A percentile compares a stretch with the other conserved stretches of the same genome.
Evolutionary conservation across 2,888 invertebrate genomes (phyloP).

Genomic region (Salpingus planirostris): DNA sequence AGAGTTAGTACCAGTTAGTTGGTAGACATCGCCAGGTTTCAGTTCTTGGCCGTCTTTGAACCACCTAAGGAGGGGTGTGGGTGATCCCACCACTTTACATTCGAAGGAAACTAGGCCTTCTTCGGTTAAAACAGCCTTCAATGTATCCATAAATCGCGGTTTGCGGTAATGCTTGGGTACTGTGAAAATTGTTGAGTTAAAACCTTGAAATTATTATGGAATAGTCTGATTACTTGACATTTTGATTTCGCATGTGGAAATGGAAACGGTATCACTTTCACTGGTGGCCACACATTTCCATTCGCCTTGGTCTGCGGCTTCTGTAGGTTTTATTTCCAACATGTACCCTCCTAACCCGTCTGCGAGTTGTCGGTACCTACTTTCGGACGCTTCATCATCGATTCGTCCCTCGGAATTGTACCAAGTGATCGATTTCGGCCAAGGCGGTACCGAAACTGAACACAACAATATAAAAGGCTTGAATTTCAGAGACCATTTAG

Average conservation of each 20-base stretch:
- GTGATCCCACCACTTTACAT: constrained; percentile 88
- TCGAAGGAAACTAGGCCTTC: constrained; percentile 89
- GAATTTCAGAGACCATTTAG: background rate
- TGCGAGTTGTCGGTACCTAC: constrained; percentile 64
- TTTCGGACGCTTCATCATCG: constrained; percentile 48
- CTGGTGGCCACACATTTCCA: constrained; percentile 85
- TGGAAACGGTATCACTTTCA: constrained; percentile 63
- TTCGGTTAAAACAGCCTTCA: constrained; percentile 82
- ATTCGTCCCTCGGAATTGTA: constrained; percentile 76
- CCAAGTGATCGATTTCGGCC: constrained; percentile 78
- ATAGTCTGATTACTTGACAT: constrained; percentile 77
- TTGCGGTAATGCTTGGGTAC: constrained; percentile 86
- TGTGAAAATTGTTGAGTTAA: constrained; percentile 36
- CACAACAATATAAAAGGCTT: background rate
- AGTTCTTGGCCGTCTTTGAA: constrained; percentile 89
- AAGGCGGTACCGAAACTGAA: constrained; percentile 71
- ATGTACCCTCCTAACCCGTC: constrained; percentile 78
- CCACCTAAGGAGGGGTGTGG: constrained; percentile 80
- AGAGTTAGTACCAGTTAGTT: constrained; percentile 83
- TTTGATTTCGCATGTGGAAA: constrained; percentile 62
- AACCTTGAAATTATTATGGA: background rate
- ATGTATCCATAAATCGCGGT: constrained; percentile 82
- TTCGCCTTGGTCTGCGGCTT: constrained; percentile 77
- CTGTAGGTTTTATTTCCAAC: constrained; percentile 64
- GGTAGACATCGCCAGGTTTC: constrained; percentile 87